Evolutionary conservation across 2,888 invertebrate species (phyloP).

Genomic region (Drosophila basisetae): DNA sequence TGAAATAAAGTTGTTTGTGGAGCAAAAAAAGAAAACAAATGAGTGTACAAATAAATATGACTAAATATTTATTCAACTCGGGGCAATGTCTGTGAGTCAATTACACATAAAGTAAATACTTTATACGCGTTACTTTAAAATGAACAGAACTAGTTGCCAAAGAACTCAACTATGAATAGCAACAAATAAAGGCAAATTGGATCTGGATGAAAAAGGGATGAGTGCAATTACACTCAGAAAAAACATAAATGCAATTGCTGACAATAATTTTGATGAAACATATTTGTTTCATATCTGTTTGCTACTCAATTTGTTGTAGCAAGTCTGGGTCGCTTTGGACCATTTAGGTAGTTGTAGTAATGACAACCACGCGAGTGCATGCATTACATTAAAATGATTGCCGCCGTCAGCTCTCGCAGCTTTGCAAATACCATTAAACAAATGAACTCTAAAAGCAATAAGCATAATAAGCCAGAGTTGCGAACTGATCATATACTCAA

Average conservation of each 20-base stretch:
- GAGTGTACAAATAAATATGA: slow-evolving; percentile 13
- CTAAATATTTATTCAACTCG: slow-evolving; percentile 39
- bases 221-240: neutral
- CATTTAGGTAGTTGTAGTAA: neutral
- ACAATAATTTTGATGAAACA: slow-evolving; percentile 28
- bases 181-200: slow-evolving; percentile 32
- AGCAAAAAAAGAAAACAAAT: slow-evolving; percentile 22
- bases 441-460: slow-evolving; percentile 73
- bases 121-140: neutral
- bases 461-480: slow-evolving; percentile 61
- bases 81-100: slow-evolving; percentile 31
- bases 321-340: slow-evolving; percentile 7
- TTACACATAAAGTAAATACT: slow-evolving; percentile 25
- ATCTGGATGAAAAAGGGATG: slow-evolving; percentile 3
- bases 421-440: slow-evolving; percentile 66
- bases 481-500: slow-evolving; percentile 29
- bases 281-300: slow-evolving; percentile 24
- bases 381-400: slow-evolving; percentile 57
- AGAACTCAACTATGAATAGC: slow-evolving; percentile 1
- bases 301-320: slow-evolving; percentile 21
- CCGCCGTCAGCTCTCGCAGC: slow-evolving; percentile 13
- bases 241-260: slow-evolving; percentile 5
- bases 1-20: slow-evolving; percentile 26
- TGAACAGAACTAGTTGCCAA: neutral
- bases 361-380: slow-evolving; percentile 28